A percentile compares a stretch with the other conserved stretches of the same genome.
These are phyloP conservation scores for Leucosticte australis DNA, from an alignment of 2,113 vertebrate species.

Conservation along the genomic window DNA sequence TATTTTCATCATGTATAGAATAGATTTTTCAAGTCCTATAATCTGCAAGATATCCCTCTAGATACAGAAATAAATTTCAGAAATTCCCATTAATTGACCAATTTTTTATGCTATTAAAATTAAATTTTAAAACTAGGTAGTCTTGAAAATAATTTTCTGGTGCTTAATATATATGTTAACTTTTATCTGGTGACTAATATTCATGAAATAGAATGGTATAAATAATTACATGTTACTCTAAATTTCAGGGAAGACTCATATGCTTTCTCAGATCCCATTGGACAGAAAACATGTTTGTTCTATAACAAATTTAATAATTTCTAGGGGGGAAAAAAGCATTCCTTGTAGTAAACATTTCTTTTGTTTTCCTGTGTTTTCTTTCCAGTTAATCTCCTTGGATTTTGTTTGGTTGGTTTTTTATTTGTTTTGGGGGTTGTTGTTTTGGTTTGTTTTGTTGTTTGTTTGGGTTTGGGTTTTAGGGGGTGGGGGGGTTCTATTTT, in stretches of 20 bases:
- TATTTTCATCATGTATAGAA: not conserved
- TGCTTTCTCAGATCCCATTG: not conserved
- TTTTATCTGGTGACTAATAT: not conserved
- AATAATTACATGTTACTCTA: fast-evolving
- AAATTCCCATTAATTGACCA: not conserved
- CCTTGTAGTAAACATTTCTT: fast-evolving
- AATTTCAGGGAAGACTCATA: not conserved
- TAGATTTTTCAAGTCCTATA: not conserved
- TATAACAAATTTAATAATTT: not conserved
- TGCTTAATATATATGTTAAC: not conserved
- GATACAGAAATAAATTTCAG: not conserved
- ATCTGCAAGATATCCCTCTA: not conserved
- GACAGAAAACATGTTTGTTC: not conserved
- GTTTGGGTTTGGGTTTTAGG: not conserved
- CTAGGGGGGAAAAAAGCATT: fast-evolving
- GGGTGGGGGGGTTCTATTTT: not conserved
- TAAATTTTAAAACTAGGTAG: not conserved
- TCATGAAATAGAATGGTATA: not conserved
- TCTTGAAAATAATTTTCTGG: not conserved
- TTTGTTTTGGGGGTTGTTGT: not conserved
- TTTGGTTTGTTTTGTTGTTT: not conserved
- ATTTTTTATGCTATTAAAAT: not conserved
- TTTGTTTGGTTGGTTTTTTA: fast-evolving
- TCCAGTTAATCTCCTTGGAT: fast-evolving
- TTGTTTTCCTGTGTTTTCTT: not conserved